Conservation (phyloP, 1,140 invertebrate genomes). For the Caerostris darwini region DNA sequence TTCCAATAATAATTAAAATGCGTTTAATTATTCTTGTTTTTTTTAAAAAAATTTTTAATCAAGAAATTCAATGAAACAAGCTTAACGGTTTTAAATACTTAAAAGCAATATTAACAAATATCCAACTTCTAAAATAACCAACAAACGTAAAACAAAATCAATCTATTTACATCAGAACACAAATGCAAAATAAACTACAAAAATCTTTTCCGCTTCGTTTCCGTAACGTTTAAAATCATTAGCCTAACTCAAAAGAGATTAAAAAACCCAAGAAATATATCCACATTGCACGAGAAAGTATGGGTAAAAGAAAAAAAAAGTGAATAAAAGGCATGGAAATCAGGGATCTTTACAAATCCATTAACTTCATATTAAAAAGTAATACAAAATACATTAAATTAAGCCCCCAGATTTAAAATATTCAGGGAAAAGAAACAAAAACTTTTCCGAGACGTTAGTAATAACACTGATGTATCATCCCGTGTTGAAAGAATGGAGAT, state of each 20-base stretch:
- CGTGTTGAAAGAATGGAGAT: neutral
- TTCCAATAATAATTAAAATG: neutral
- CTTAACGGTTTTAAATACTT: neutral
- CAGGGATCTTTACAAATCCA: neutral
- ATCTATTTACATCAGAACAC: neutral
- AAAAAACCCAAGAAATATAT: neutral
- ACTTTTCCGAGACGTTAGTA: neutral
- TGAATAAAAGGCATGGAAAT: neutral
- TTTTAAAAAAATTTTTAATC: no score
- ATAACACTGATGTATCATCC: neutral
- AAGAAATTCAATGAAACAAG: no score
- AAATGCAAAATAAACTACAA: no score
- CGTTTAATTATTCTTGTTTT: neutral
- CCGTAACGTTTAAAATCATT: slow-evolving; percentile 42
- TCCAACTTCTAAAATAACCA: neutral
- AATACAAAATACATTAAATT: slow-evolving; percentile 56
- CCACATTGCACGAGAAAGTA: no score
- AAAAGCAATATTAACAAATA: neutral
- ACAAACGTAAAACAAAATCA: neutral
- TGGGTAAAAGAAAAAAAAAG: no score
- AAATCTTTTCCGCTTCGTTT: neutral
- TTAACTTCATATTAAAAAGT: slow-evolving; percentile 51
- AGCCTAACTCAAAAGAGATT: neutral
- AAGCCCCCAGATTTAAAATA: neutral
- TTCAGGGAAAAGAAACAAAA: neutral